Evolutionary conservation across 1,140 invertebrate species (phyloP).

Genomic region (Heliconius nattereri): DNA sequence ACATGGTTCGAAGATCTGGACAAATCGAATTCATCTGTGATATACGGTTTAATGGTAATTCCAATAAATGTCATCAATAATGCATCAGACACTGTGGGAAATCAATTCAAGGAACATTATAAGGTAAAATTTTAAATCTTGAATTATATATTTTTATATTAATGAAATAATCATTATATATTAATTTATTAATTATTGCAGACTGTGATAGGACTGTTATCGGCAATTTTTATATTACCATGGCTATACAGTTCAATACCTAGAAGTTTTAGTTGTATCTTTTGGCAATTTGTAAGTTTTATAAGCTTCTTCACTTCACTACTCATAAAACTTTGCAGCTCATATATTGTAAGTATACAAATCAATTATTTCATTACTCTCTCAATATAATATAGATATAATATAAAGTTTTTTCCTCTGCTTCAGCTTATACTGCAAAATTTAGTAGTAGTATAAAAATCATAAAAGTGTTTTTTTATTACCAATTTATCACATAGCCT

Average conservation of each 20-base stretch:
- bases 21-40: constrained; percentile 82
- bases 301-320: constrained; percentile 69
- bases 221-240: constrained; percentile 69
- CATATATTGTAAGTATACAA: constrained; percentile 69
- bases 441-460: too few relatives aligned
- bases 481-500: too few relatives aligned
- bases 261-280: constrained; percentile 65
- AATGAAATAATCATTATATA: neutral
- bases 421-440: too few relatives aligned
- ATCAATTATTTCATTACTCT: too few relatives aligned
- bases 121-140: constrained; percentile 69
- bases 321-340: constrained; percentile 73
- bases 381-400: too few relatives aligned
- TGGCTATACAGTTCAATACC: constrained; percentile 77
- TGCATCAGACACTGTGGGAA: constrained; percentile 87
- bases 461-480: too few relatives aligned
- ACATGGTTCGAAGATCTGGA: constrained; percentile 87
- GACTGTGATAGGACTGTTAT: constrained; percentile 69
- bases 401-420: too few relatives aligned
- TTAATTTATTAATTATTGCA: constrained; percentile 48
- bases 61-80: constrained; percentile 88
- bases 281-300: constrained; percentile 73
- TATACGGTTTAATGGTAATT: constrained; percentile 87
- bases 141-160: neutral
- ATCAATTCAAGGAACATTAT: constrained; percentile 82